Evolutionary conservation across 2,113 vertebrate genomes (phyloP), one percentile per base, ranked within the genome.

Genomic region (Silurus meridionalis): DNA sequence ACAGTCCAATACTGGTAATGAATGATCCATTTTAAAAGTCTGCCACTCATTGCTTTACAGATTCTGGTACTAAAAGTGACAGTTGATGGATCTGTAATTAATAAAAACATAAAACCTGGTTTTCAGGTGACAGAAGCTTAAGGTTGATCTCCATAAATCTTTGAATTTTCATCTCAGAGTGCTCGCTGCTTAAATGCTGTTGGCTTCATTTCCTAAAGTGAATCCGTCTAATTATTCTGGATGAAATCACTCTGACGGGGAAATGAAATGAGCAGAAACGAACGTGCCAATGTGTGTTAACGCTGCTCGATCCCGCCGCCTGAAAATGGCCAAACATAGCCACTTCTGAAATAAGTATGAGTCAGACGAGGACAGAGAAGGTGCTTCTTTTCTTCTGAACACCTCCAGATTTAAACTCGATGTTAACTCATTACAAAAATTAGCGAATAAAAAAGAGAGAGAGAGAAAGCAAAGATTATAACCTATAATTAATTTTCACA

Each of bases 371-470:
- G 63, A 53, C 52, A 23, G 52, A 25, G 11, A 28, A 25, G 75
- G 53, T 37, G 17, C 66, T 37, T 19, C 67, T 13, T n/a, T 37
- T 46, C 80, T 66, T 53, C 64, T 9, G 11, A 50, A 69, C 15
- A 11, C 48, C 50, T 21, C 69, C 50, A 57, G 48, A 69, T 55
- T 53, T 77, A 77, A 55, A 75, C 8, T 75, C 46, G 53, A 53
- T 25, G 52, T 25, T 25, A 53, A 55, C 0, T 57, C 13, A 13
- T 9, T 9, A 25, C n/a, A 4, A 7, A 19, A 37, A 15, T 19
- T 0, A 63, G 6, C 17, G 0, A 7, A 17, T 8, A 46, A 67
- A 6, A 37, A 0, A 14, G 25, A 37, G 0, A 14, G 25, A 28
- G 11, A 37, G 37, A 15, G 66, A 11, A 58, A 14, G 13, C 15